Percentiles rank a stretch among this genome's conserved stretches.
phyloP scores from a whole-genome alignment of 2,113 vertebrate species.

The Pipra filicauda region DNA sequence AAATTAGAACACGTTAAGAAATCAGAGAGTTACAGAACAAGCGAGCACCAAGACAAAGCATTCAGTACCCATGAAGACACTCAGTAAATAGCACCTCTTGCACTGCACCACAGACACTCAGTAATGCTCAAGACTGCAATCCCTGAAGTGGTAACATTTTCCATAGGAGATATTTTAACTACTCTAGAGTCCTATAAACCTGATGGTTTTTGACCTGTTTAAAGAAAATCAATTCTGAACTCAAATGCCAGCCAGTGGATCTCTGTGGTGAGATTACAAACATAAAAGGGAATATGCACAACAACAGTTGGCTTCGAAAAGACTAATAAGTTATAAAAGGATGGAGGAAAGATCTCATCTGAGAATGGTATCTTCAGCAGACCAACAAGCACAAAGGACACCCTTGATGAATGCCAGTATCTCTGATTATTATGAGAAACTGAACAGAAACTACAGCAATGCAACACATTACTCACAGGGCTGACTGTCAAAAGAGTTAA shows the following conservation, averaged over 20 bases:
- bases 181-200: not conserved
- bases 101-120: not conserved
- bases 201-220: not conserved
- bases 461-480: not conserved
- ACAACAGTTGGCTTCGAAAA: not conserved
- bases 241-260: not conserved
- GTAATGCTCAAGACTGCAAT: not conserved
- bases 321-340: not conserved
- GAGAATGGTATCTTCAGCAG: not conserved
- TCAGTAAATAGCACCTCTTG: not conserved
- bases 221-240: not conserved
- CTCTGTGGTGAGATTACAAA: not conserved
- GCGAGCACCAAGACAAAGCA: not conserved
- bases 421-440: not conserved
- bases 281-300: not conserved
- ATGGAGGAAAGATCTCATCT: not conserved
- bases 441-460: not conserved
- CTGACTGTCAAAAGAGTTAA: not conserved
- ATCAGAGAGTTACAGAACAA: not conserved
- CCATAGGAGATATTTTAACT: not conserved
- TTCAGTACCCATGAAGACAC: not conserved
- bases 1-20: not conserved
- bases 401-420: not conserved
- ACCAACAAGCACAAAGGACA: not conserved
- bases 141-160: not conserved